Percentiles rank a stretch among this genome's conserved stretches.
These are phyloP conservation scores for Bungarus multicinctus DNA, from an alignment of 2,113 vertebrate species.

Conservation along the genomic window DNA sequence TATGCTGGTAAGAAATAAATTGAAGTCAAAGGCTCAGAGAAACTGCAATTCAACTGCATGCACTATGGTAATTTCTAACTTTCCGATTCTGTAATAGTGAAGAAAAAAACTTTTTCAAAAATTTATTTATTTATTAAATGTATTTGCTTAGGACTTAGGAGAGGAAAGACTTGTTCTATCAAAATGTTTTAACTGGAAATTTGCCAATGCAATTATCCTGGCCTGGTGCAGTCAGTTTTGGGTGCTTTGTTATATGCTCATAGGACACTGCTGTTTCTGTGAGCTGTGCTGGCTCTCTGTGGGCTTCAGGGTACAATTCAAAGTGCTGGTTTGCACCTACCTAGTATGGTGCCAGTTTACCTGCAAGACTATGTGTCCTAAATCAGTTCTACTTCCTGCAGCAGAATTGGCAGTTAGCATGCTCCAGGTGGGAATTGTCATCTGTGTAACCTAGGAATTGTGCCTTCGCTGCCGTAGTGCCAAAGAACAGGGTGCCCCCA, in stretches of 20 bases:
- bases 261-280: background rate
- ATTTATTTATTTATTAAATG: background rate
- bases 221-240: background rate
- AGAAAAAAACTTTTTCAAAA: background rate
- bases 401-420: background rate
- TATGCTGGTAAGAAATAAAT: slow-evolving; percentile 28
- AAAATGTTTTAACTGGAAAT: fast-evolving
- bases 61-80: fast-evolving
- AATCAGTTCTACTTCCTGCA: background rate
- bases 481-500: background rate
- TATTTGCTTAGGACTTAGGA: background rate
- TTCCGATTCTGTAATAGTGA: background rate
- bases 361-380: background rate
- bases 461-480: background rate
- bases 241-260: background rate
- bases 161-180: background rate
- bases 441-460: background rate
- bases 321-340: background rate
- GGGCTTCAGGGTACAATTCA: background rate
- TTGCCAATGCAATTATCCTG: background rate
- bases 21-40: slow-evolving; percentile 19
- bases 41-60: background rate
- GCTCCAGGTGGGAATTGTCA: background rate
- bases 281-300: background rate
- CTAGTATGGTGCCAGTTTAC: background rate